These are phyloP conservation scores for Macrocentrus cingulum DNA, from an alignment of 1,140 invertebrate species.

Conservation along the genomic window DNA sequence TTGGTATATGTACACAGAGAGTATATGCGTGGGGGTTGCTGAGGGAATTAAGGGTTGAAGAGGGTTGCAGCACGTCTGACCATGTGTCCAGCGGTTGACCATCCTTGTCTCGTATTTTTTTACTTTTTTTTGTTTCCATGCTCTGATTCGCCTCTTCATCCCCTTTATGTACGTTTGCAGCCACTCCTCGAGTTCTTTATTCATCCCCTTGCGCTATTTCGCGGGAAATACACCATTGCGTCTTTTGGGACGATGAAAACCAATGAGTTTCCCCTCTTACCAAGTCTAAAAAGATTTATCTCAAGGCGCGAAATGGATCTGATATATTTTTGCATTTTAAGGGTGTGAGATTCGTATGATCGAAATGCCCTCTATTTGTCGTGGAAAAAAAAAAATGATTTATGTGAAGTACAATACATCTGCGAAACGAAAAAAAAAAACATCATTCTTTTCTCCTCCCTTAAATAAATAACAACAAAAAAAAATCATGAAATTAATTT, in stretches of 20 bases:
- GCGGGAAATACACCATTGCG: not conserved
- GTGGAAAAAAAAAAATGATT: too few relatives aligned
- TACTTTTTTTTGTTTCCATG: constrained; percentile 1
- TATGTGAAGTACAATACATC: too few relatives aligned
- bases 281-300: not conserved
- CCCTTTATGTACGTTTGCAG: not conserved
- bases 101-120: not conserved
- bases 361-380: too few relatives aligned
- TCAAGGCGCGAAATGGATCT: not conserved
- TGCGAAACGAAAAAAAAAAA: too few relatives aligned
- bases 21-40: not conserved
- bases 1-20: not conserved
- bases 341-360: too few relatives aligned
- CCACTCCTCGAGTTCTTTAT: not conserved
- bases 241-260: not conserved
- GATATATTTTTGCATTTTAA: constrained; percentile 6
- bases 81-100: constrained; percentile 11
- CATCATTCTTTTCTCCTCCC: too few relatives aligned
- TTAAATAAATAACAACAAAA: too few relatives aligned
- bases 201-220: not conserved
- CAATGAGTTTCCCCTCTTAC: not conserved
- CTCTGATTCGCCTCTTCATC: not conserved
- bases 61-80: constrained; percentile 6
- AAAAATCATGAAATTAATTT: too few relatives aligned
- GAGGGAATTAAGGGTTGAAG: constrained; percentile 9